Base-by-base conservation (phyloP, 1,140 invertebrate species). In the Helicoverpa armigera region DNA sequence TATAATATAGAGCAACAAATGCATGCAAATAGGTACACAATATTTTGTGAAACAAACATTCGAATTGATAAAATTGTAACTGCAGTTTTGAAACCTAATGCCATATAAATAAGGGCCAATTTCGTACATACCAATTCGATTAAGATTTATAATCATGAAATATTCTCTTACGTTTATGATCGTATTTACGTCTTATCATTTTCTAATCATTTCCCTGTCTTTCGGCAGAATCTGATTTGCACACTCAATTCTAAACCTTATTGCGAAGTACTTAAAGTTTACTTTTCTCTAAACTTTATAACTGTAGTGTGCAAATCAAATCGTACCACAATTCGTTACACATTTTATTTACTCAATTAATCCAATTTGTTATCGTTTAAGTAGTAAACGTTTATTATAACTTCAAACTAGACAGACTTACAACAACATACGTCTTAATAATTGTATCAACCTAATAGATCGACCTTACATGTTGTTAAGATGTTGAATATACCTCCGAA, bases 351-450 rank as follows among this genome's bases (percentile, higher is more conserved):
- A 67, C 0, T 69, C 35, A 4, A 50, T 16, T 16, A 48, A 50
- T 12, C 43, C 16, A 69, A 31, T 61, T 65, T 67, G 35, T 50
- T 18, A 43, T 69, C 50, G 65, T 69, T 69, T 69, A 69, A 50
- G 48, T 69, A 69, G 65, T 18, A 18, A 23, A 69, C 50, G 43
- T 69, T 69, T 69, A 16, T 50, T 18, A 50, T 43, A 67, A 50
- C 18, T 67, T 50, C n/a, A 43, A n/a, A 4, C 31, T 48, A 18
- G n/a, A 23, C 16, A 11, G 12, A 12, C 43, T 50, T 69, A 43
- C 29, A 43, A 67, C 9, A 18, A 11, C 63, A 2, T n/a, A 23
- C 23, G 3, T 10, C 56, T 18, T 1, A 29, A 29, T 60, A 12
- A 16, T 7, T 14, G 53, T n/a, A 54, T n/a, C n/a, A n/a, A 7